Conservation (phyloP, 2,113 vertebrate genomes). For the Corythornis vintsioides region DNA sequence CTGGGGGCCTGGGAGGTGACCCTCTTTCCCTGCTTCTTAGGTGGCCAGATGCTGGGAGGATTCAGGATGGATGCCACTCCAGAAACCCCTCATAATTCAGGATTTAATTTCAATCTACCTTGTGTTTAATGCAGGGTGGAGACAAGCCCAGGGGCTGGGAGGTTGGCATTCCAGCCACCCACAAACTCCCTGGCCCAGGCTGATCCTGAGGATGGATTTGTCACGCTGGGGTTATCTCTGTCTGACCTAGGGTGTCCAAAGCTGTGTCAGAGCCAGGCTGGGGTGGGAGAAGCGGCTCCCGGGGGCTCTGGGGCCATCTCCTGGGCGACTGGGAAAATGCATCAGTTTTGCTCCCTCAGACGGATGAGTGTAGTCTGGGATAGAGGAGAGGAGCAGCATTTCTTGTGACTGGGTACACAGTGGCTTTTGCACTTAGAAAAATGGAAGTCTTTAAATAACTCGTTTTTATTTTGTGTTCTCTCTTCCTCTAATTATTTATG, state of each 20-base stretch:
- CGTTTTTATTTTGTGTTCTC: background rate
- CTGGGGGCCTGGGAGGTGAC: background rate
- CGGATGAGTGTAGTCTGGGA: background rate
- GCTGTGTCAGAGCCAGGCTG: background rate
- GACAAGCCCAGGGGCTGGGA: background rate
- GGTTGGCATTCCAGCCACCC: background rate
- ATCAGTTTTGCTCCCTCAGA: background rate
- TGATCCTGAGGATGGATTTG: background rate
- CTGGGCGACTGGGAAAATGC: slow-evolving; percentile 56
- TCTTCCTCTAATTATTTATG: background rate
- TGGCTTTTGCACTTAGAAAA: background rate
- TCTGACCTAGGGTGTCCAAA: background rate
- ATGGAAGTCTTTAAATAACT: background rate
- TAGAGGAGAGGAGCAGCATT: background rate
- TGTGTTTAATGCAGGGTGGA: background rate
- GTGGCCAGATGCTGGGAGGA: background rate
- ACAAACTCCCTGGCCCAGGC: background rate
- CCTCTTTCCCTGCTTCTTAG: background rate
- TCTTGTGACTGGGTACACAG: background rate
- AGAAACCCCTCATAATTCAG: background rate
- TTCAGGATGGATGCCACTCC: background rate
- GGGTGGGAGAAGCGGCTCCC: background rate
- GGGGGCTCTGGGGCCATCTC: slow-evolving; percentile 64
- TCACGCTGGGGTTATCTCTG: background rate
- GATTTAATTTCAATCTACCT: background rate